Base-by-base conservation (phyloP, 2,888 invertebrate genomes). In the Nebria brevicollis region DNA sequence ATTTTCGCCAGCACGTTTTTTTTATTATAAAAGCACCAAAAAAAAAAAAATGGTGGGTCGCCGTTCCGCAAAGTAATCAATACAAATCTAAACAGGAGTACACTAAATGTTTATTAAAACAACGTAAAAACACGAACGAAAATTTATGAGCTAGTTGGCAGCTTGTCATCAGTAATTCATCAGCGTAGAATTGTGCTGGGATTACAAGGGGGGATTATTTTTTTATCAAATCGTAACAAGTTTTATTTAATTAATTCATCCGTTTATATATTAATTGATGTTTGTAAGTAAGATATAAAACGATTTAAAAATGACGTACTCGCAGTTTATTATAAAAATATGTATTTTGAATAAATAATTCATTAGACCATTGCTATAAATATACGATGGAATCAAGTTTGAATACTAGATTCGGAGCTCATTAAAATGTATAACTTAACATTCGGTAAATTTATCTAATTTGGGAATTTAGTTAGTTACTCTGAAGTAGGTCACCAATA, bases 381-480 rank as follows among this genome's bases (percentile, higher is more conserved):
- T 54, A 54, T 1, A 54, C 54, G 8, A 8, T 54, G 54, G 54
- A 54, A 54, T 54, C 54, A 54, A 70, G 25, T 25, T 25, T 75
- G 70, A 68, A 75, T 75, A 75, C 64, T 75, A 80, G 66, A 79
- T 79, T 41, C 73, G 77, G 66, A 66, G 70, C 75, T 73, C 79
- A 79, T 79, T 79, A 79, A 79, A 79, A 79, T 79, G 74, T 79
- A 79, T 79, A 79, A 54, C 13, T 54, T 79, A 75, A 79, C 79
- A 75, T 79, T 75, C 79, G 75, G 74, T 79, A 79, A 79, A 79
- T 79, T 79, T 79, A 75, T 79, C 75, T 79, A 79, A 79, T 79
- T 79, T 79, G 68, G 75, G 54, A 74, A 42, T 79, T 78, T 78
- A 20, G 72, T 20, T 77, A n/a, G 15, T 64, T 68, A 11, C n/a